A percentile compares a stretch with the other conserved stretches of the same genome.
Evolutionary conservation across 2,888 invertebrate species (phyloP).

Genomic region (Lasioglossum morio): DNA sequence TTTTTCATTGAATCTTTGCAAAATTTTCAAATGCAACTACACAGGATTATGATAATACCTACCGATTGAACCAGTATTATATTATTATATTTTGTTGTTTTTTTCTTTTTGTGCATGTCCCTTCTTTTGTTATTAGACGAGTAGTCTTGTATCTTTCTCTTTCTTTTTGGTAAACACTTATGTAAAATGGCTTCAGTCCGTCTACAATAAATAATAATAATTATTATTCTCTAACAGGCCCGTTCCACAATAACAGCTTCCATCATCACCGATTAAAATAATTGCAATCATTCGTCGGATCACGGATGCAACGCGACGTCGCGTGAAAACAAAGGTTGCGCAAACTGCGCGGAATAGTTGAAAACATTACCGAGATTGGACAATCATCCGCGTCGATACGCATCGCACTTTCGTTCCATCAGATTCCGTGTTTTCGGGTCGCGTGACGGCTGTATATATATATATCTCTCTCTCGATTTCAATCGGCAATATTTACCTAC

Average conservation of each 20-base stretch:
- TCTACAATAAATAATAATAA: no score
- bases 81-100: no score
- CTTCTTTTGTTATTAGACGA: no score
- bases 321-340: not conserved
- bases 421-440: not conserved
- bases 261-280: not conserved
- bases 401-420: not conserved
- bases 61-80: no score
- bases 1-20: no score
- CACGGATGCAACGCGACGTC: not conserved
- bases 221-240: not conserved
- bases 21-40: no score
- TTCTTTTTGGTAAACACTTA: no score
- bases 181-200: no score
- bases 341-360: not conserved
- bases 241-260: no score
- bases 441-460: not conserved
- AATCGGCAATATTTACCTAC: not conserved
- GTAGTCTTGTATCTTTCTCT: no score
- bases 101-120: no score
- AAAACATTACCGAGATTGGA: constrained; percentile 1
- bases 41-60: no score
- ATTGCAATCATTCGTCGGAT: not conserved
- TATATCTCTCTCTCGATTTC: not conserved
- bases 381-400: not conserved